Conservation (phyloP, 2,113 vertebrate genomes). For the Cavia porcellus region DNA sequence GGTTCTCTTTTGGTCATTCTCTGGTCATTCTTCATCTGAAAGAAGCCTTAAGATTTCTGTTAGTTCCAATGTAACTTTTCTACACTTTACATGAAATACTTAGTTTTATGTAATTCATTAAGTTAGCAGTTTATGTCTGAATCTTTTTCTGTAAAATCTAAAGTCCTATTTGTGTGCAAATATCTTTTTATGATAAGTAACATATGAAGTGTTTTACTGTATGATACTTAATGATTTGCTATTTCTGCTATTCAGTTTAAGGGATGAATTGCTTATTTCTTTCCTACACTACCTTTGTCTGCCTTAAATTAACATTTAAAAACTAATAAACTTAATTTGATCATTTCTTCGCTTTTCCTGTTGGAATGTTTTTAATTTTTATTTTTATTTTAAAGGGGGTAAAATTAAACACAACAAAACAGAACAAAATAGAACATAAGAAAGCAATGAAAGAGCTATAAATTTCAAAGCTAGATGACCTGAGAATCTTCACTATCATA, state of each 20-base stretch:
- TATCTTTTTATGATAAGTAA: slow-evolving; percentile 60
- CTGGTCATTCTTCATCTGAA: background rate
- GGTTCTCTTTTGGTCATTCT: background rate
- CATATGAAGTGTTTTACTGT: slow-evolving; percentile 34
- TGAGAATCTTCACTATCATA: too few relatives aligned
- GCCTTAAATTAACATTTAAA: slow-evolving; percentile 47
- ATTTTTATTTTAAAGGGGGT: too few relatives aligned
- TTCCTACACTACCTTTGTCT: background rate
- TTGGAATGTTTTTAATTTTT: too few relatives aligned
- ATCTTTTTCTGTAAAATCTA: background rate
- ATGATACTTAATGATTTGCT: slow-evolving; percentile 37
- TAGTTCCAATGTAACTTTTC: slow-evolving; percentile 27
- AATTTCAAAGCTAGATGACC: too few relatives aligned
- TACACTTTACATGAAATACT: background rate
- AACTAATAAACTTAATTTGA: slow-evolving; percentile 37
- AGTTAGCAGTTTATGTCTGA: slow-evolving; percentile 17
- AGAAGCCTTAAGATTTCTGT: slow-evolving; percentile 15
- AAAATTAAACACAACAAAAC: too few relatives aligned
- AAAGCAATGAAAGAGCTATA: too few relatives aligned
- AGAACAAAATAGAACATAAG: too few relatives aligned
- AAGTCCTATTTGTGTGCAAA: background rate
- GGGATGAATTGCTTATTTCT: slow-evolving; percentile 38
- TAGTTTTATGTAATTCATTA: slow-evolving; percentile 16
- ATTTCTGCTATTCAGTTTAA: slow-evolving; percentile 28
- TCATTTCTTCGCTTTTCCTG: background rate